Conservation (phyloP, 1,140 invertebrate species). For the Apocrypta bakeri region DNA sequence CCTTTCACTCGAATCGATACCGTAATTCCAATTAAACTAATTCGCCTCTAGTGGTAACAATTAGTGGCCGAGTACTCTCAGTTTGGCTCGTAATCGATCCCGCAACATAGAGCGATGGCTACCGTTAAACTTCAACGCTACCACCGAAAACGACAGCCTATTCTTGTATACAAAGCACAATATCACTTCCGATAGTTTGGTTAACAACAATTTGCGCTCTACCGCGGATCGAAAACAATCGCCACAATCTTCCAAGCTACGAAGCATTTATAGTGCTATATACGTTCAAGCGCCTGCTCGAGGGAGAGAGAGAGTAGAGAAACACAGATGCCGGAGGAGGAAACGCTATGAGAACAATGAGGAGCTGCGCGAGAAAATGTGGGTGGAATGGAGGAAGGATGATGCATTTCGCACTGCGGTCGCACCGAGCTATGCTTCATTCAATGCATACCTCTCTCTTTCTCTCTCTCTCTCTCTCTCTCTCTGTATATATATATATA, state of each 20-base stretch:
- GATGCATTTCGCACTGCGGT: slow-evolving; percentile 40
- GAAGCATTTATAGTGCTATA: not conserved
- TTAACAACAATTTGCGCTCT: not conserved
- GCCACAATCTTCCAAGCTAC: not conserved
- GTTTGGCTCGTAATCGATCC: not conserved
- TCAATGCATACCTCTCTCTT: not conserved
- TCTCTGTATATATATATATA: not conserved
- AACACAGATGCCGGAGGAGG: slow-evolving; percentile 32
- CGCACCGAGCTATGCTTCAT: slow-evolving; percentile 50
- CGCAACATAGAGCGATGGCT: no score
- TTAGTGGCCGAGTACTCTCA: not conserved
- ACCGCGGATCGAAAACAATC: not conserved
- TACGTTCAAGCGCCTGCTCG: not conserved
- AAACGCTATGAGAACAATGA: not conserved
- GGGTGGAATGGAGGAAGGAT: not conserved
- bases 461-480: not conserved
- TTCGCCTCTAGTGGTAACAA: not conserved
- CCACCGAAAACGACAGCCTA: no score
- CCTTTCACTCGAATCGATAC: not conserved
- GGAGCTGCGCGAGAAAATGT: slow-evolving; percentile 1
- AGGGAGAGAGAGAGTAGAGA: slow-evolving; percentile 36
- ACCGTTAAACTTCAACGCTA: no score
- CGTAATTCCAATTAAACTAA: not conserved
- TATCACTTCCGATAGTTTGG: not conserved
- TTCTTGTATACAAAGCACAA: not conserved